Conservation (phyloP, 2,888 invertebrate genomes). For the Heliconius aoede region DNA sequence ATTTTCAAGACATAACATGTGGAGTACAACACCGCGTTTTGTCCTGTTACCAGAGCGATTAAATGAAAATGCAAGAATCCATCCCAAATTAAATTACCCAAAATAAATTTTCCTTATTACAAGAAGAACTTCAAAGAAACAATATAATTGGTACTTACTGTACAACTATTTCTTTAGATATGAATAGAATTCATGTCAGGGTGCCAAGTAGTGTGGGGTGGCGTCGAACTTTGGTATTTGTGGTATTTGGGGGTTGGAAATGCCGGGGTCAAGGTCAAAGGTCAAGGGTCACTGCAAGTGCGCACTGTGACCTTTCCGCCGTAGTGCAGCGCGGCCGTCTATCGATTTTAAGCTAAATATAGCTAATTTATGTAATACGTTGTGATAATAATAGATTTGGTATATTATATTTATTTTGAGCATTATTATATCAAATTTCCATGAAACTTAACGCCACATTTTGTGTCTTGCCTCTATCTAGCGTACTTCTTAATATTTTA, state of each 20-base stretch:
- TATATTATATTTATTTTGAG: neutral
- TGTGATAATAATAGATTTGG: neutral
- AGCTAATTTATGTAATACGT: neutral
- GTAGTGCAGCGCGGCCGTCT: slow-evolving; percentile 38
- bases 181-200: neutral
- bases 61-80: too few species aligned
- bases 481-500: neutral
- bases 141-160: neutral
- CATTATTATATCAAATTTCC: too few species aligned
- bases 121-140: neutral
- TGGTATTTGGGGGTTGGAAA: slow-evolving; percentile 46
- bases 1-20: neutral
- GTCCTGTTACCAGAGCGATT: neutral
- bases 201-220: slow-evolving; percentile 38
- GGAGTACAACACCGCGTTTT: neutral
- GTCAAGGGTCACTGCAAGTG: slow-evolving; percentile 50
- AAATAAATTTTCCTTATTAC: too few species aligned
- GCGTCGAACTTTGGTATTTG: slow-evolving; percentile 47
- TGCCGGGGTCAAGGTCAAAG: slow-evolving; percentile 46
- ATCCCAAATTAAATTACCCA: too few species aligned
- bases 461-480: too few species aligned
- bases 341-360: slow-evolving; percentile 35
- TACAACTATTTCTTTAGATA: neutral
- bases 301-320: slow-evolving; percentile 57
- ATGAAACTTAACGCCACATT: neutral